These are phyloP conservation scores for Pseudorectes ferrugineus DNA, from an alignment of 2,113 vertebrate genomes.

Conservation along the genomic window DNA sequence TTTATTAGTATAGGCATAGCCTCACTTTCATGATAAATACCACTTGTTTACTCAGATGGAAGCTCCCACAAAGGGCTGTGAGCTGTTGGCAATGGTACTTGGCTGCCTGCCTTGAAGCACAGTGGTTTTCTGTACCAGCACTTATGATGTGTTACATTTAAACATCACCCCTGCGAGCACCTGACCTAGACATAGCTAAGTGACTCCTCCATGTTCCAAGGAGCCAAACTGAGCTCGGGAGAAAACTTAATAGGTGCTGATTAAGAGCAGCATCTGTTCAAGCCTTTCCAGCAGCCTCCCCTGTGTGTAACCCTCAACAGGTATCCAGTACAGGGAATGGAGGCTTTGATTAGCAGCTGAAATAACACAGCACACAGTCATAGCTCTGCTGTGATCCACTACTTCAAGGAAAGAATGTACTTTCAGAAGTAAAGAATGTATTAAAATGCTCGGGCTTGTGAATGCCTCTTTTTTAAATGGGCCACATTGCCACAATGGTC, in stretches of 20 bases:
- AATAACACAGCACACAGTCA: background rate
- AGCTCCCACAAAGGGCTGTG: background rate
- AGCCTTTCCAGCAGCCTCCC: background rate
- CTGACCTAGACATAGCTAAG: background rate
- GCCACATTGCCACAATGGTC: background rate
- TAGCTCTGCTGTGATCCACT: background rate
- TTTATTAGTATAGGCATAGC: background rate
- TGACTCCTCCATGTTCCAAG: background rate
- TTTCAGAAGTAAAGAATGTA: background rate
- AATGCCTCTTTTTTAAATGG: background rate
- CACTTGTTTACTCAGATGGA: background rate
- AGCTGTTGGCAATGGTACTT: background rate
- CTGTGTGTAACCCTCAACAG: background rate
- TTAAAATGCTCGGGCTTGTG: background rate
- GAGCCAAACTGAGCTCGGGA: background rate
- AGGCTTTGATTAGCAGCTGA: background rate
- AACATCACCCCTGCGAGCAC: background rate
- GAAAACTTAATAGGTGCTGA: background rate
- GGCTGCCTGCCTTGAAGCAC: constrained; percentile 1
- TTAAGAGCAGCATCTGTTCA: background rate
- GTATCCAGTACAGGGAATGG: background rate
- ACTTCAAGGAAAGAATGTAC: background rate
- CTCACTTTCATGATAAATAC: constrained; percentile 10
- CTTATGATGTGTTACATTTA: background rate
- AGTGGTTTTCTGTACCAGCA: background rate